Base-by-base conservation (phyloP, 2,797 vertebrate species). In the Myotis pilosus region DNA sequence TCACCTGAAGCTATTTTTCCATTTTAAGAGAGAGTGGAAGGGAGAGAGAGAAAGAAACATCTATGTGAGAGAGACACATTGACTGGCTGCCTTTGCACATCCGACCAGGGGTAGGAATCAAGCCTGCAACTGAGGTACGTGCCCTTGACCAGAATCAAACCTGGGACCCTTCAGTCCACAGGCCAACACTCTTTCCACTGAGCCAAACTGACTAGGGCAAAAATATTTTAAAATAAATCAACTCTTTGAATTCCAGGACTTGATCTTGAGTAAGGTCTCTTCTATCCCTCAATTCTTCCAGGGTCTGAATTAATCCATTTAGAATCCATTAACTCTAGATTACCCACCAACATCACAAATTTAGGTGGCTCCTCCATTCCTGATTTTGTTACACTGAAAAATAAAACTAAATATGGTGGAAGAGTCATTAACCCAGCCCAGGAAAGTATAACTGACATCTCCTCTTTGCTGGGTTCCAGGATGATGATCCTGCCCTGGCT, bases 401-500 rank as follows among this genome's bases (percentile, higher is more conserved):
- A 30, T 22, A 33, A 19, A 79, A 10, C 28, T 64, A 3, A 22
- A 68, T 74, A 53, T 33, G 33, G 33, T 22, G 15, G 47, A 36
- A 25, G 30, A 12, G 36, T 47, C 36, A 75, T 53, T 49, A 47
- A 3, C 9, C 19, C 36, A 51, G 10, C 6, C 11, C 62, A 89
- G 87, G 33, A 36, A 36, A 53, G 28, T 16, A 8, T 60, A 41
- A 62, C 38, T 38, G 2, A 0, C 36, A 51, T 44, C 25, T 68
- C n/a, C 72, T 47, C 66, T 49, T 79, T 36, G 3, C 44, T 76
- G 64, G 28, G 6, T n/a, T 3, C 0, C 87, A 97, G 88, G 74
- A 72, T 1, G 76, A 76, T 1, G 72, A 13, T 13, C 1, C 0
- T 0, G 47, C 41, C 17, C 0, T 0, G 4, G 20, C 0, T 0